Evolutionary conservation across 1,140 invertebrate species (phyloP).

Genomic region (Hormaphis cornu): DNA sequence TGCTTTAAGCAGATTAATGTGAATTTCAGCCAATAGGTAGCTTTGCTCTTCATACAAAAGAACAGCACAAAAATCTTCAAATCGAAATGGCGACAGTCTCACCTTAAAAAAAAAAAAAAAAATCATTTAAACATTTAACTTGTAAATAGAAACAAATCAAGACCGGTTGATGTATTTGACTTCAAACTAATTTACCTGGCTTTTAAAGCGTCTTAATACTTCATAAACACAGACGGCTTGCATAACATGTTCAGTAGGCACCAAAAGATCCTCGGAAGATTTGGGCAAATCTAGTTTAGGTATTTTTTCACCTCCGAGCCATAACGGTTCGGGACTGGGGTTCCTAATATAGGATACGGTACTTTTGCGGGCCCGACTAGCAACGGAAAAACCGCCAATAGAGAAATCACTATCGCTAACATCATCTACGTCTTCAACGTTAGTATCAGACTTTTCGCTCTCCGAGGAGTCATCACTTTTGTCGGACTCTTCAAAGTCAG

Average conservation of each 20-base stretch:
- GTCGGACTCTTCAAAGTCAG: constrained; percentile 75
- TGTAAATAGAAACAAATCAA: not conserved
- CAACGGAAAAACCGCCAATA: constrained; percentile 63
- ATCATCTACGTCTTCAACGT: constrained; percentile 55
- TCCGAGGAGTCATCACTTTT: constrained; percentile 68
- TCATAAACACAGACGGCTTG: constrained; percentile 81
- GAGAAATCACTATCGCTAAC: constrained; percentile 77
- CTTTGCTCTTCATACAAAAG: constrained; percentile 86
- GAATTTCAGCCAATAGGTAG: constrained; percentile 79
- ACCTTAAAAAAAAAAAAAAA: constrained; percentile 43
- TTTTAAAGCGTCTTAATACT: constrained; percentile 82
- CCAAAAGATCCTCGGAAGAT: constrained; percentile 80
- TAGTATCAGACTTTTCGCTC: constrained; percentile 50
- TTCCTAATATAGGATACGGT: constrained; percentile 45
- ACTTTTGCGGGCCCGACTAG: constrained; percentile 52
- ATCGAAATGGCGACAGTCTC: constrained; percentile 82
- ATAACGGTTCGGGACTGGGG: constrained; percentile 75
- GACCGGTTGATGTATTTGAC: too few relatives aligned
- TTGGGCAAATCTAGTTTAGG: constrained; percentile 68
- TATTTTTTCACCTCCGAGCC: constrained; percentile 67
- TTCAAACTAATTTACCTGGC: constrained; percentile 46
- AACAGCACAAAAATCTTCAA: constrained; percentile 92
- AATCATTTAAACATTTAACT: not conserved
- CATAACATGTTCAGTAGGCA: constrained; percentile 69
- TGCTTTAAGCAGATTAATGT: constrained; percentile 83